Conservation (phyloP, 2,888 invertebrate genomes). For the Strigamia transsilvanica region DNA sequence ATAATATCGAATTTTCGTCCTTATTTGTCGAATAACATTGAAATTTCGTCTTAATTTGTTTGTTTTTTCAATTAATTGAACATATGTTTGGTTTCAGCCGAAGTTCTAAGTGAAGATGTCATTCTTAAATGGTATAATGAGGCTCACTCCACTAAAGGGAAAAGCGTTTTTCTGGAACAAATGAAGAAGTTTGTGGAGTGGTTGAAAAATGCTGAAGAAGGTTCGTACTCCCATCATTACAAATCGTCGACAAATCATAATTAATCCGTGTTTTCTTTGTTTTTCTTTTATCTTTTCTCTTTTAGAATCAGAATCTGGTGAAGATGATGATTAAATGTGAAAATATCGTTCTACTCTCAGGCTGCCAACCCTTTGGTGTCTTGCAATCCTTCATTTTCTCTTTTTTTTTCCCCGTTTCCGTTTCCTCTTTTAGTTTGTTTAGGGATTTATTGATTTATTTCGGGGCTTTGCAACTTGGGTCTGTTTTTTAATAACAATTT, state of each 20-base stretch:
- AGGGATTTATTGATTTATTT: not conserved
- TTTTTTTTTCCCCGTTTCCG: not conserved
- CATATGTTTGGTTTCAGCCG: constrained; percentile 68
- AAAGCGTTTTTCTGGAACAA: constrained; percentile 97
- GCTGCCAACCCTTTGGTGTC: constrained; percentile 8
- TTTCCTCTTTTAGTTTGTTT: not conserved
- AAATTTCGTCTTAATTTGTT: constrained; percentile 15
- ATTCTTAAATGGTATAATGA: constrained; percentile 97
- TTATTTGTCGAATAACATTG: not conserved
- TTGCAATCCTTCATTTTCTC: not conserved
- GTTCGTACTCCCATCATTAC: constrained; percentile 59
- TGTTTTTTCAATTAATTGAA: not conserved
- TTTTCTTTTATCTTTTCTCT: not conserved
- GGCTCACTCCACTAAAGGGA: constrained; percentile 90
- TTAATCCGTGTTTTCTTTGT: too few species aligned
- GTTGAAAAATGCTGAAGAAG: constrained; percentile 96
- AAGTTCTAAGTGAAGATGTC: constrained; percentile 92
- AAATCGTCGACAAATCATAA: too few species aligned
- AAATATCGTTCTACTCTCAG: constrained; percentile 3
- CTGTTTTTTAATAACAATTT: not conserved
- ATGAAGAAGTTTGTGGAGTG: constrained; percentile 98
- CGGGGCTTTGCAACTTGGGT: not conserved
- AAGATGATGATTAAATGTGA: constrained; percentile 66
- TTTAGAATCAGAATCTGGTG: constrained; percentile 67
- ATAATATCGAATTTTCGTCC: not conserved